These are phyloP conservation scores for Pitangus sulphuratus DNA, from an alignment of 2,797 vertebrate genomes.

Conservation along the genomic window DNA sequence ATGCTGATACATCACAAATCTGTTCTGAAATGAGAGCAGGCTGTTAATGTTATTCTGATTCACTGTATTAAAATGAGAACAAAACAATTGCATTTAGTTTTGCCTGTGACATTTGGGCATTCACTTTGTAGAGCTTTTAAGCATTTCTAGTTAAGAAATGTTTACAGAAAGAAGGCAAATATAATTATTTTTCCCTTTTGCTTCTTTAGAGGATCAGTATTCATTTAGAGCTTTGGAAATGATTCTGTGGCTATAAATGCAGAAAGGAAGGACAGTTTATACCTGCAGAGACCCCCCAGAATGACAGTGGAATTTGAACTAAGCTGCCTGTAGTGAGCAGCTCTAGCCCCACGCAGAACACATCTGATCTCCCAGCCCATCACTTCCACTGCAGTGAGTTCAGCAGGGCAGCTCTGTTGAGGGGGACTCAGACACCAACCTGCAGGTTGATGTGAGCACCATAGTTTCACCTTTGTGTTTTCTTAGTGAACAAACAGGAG, in stretches of 20 bases:
- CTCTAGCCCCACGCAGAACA: rapidly evolving
- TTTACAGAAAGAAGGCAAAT: neutral
- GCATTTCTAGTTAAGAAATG: neutral
- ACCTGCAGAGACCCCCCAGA: neutral
- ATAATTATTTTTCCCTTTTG: neutral
- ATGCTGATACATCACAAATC: neutral
- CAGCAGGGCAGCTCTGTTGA: neutral
- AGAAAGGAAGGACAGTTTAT: neutral
- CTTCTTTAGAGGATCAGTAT: neutral
- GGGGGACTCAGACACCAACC: neutral
- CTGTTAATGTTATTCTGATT: neutral
- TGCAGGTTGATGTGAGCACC: neutral
- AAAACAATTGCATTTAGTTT: neutral
- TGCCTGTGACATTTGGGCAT: neutral
- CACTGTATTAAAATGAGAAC: neutral
- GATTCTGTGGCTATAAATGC: neutral
- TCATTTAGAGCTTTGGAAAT: neutral
- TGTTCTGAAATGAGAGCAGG: neutral
- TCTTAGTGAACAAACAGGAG: neutral
- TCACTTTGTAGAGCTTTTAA: neutral
- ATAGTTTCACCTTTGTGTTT: neutral
- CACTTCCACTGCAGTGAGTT: neutral
- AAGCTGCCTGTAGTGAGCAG: neutral
- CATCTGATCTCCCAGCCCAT: neutral
- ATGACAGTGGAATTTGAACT: neutral